Conservation (phyloP, 2,797 vertebrate genomes). For the Anniella stebbinsi region DNA sequence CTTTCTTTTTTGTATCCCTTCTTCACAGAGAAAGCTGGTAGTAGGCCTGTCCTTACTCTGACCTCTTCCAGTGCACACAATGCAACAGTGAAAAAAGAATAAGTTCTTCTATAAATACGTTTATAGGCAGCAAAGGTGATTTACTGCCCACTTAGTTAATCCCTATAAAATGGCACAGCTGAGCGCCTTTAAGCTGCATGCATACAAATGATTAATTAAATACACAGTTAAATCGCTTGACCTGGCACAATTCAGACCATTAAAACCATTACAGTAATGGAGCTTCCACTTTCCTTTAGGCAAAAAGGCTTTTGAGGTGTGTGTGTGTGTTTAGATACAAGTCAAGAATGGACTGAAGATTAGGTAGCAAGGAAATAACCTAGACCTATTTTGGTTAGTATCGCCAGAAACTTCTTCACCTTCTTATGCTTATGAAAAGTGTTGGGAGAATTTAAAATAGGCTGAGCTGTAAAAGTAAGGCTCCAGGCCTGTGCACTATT, state of each 20-base stretch:
- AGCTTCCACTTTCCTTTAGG: slow-evolving; percentile 72
- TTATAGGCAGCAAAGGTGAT: slow-evolving; percentile 77
- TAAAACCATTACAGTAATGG: slow-evolving; percentile 78
- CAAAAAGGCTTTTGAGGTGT: slow-evolving; percentile 66
- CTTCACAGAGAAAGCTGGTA: slow-evolving; percentile 51
- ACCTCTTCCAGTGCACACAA: slow-evolving; percentile 72
- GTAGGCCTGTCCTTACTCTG: slow-evolving; percentile 58
- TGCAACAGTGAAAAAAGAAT: slow-evolving; percentile 52
- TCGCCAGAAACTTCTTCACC: background rate
- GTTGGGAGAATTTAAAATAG: background rate
- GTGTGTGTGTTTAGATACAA: slow-evolving; percentile 36
- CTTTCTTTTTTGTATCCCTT: slow-evolving; percentile 53
- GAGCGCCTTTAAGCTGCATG: slow-evolving; percentile 81
- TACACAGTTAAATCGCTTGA: slow-evolving; percentile 80
- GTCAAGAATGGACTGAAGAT: slow-evolving; percentile 7
- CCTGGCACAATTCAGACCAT: slow-evolving; percentile 78
- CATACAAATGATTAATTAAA: slow-evolving; percentile 85
- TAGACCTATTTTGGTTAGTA: background rate
- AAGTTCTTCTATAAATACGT: slow-evolving; percentile 76
- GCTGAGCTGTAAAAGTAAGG: background rate
- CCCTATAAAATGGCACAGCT: slow-evolving; percentile 81
- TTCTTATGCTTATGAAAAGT: background rate
- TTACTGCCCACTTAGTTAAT: slow-evolving; percentile 80
- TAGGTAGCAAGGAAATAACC: background rate
- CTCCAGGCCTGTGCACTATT: background rate